Conservation (phyloP, 2,113 vertebrate species). For the Morone saxatilis region DNA sequence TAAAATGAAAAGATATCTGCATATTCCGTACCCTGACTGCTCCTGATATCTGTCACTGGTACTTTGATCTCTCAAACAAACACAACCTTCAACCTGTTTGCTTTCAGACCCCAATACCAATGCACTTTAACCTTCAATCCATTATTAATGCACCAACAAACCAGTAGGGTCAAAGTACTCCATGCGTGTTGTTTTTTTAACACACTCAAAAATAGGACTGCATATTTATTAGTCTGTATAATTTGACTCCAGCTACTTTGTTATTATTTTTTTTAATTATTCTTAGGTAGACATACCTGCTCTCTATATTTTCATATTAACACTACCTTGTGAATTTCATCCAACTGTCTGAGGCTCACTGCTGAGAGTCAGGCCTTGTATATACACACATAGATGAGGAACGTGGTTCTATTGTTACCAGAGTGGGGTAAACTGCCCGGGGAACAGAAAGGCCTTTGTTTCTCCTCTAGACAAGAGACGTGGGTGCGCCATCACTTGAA, state of each 20-base stretch:
- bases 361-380: constrained; percentile 19
- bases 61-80: constrained; percentile 52
- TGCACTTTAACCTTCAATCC: constrained; percentile 35
- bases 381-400: constrained; percentile 9
- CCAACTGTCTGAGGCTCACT: background rate
- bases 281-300: background rate
- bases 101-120: background rate
- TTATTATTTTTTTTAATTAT: too few species aligned
- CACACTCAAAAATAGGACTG: background rate
- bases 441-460: constrained; percentile 72
- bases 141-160: constrained; percentile 14
- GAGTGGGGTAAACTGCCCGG: constrained; percentile 43
- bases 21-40: background rate
- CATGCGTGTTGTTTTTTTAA: background rate
- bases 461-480: constrained; percentile 57
- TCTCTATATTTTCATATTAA: background rate
- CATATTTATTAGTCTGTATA: background rate
- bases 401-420: constrained; percentile 53
- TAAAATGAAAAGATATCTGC: background rate
- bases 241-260: background rate
- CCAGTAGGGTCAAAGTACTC: background rate
- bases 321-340: constrained; percentile 17
- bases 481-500: constrained; percentile 65
- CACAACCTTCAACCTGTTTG: constrained; percentile 53
- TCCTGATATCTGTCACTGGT: background rate